These are phyloP conservation scores for Crocodylus rhombifer DNA, from an alignment of 2,797 vertebrate genomes.

Conservation along the genomic window DNA sequence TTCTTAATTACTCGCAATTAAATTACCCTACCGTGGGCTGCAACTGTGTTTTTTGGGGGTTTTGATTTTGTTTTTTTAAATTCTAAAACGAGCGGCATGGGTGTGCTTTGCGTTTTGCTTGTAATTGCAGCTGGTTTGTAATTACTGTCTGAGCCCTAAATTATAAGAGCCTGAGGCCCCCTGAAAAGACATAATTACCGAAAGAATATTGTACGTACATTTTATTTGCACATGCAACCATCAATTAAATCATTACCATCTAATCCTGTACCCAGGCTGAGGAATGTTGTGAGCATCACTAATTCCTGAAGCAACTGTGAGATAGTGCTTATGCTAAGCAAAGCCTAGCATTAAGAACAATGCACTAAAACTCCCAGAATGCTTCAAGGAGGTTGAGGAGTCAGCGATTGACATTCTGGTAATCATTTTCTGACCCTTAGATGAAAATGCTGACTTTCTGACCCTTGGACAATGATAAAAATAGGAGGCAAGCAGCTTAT, in stretches of 20 bases:
- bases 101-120: constrained; percentile 56
- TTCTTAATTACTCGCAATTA: background rate
- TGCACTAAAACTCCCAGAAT: too few relatives aligned
- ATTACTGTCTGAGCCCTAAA: constrained; percentile 78
- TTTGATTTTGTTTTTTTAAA: constrained; percentile 30
- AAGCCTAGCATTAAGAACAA: too few relatives aligned
- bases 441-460: too few relatives aligned
- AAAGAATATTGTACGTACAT: constrained; percentile 71
- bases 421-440: too few relatives aligned
- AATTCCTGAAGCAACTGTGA: constrained; percentile 50
- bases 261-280: constrained; percentile 68
- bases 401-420: too few relatives aligned
- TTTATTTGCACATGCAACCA: constrained; percentile 74
- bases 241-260: constrained; percentile 82
- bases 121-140: constrained; percentile 77
- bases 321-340: too few relatives aligned
- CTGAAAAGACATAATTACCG: constrained; percentile 78
- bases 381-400: too few relatives aligned
- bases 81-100: constrained; percentile 36
- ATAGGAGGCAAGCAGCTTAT: too few relatives aligned
- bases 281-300: constrained; percentile 71
- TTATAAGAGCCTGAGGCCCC: constrained; percentile 74
- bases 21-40: background rate
- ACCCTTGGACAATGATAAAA: too few relatives aligned
- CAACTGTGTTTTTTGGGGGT: background rate